These are phyloP conservation scores for Centroberyx gerrardi DNA, from an alignment of 2,797 vertebrate genomes.

Conservation along the genomic window DNA sequence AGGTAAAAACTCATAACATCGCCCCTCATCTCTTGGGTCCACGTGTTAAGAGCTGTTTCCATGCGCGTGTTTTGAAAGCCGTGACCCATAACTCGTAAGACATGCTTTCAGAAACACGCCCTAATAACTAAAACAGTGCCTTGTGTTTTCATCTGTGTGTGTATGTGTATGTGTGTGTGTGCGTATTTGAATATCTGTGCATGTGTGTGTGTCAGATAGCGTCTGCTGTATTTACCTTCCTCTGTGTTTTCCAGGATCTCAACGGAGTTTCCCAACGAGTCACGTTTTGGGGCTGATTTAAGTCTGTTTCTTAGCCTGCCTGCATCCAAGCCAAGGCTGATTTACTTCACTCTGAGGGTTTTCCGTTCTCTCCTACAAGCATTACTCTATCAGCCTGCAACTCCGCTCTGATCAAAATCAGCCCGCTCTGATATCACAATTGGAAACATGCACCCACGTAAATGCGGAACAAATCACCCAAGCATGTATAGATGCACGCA, in stretches of 20 bases:
- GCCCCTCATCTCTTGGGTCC: conserved; percentile 20
- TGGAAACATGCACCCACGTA: conserved; percentile 9
- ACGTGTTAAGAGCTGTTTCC: conserved; percentile 49
- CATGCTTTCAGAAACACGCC: conserved; percentile 42
- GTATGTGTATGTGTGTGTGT: conserved; percentile 22
- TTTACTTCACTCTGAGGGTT: conserved; percentile 39
- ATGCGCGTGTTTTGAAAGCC: conserved; percentile 53
- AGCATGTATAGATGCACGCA: conserved; percentile 11
- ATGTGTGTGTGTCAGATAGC: conserved; percentile 33
- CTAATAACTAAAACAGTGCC: conserved; percentile 42
- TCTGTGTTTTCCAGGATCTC: conserved; percentile 45
- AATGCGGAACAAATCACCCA: conserved; percentile 10
- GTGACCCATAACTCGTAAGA: conserved; percentile 40
- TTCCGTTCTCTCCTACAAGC: conserved; percentile 28
- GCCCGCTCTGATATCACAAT: conserved; percentile 11
- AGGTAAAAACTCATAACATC: conserved; percentile 26
- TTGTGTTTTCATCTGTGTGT: conserved; percentile 17
- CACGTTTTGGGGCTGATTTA: conserved; percentile 44
- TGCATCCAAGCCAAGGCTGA: conserved; percentile 28
- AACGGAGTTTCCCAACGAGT: conserved; percentile 34
- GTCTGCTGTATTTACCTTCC: conserved; percentile 51
- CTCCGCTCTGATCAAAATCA: conserved; percentile 27
- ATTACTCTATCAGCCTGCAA: conserved; percentile 21
- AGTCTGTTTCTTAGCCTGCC: conserved; percentile 29
- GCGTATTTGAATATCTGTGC: neutral